Conservation (phyloP, 2,888 invertebrate species). For the Conomelus anceps region DNA sequence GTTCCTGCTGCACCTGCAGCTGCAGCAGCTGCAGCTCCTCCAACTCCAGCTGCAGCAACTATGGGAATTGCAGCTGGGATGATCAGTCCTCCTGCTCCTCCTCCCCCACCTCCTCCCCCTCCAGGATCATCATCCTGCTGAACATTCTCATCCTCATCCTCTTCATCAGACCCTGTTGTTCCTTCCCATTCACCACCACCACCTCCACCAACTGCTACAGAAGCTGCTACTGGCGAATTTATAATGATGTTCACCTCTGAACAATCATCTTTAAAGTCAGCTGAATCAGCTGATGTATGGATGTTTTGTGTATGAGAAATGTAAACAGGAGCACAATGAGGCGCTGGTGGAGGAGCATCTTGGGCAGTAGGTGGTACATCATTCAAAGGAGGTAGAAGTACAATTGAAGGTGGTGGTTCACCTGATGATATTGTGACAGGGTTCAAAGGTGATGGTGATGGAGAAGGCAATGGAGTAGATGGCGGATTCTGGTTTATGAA, state of each 20-base stretch:
- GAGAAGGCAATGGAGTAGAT: slow-evolving; percentile 10
- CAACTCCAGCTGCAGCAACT: not conserved
- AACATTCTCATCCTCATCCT: slow-evolving; percentile 3
- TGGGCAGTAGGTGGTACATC: slow-evolving; percentile 8
- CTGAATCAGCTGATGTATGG: slow-evolving; percentile 8
- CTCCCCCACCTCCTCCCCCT: not conserved
- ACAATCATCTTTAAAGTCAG: slow-evolving; percentile 4
- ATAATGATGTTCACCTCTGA: not conserved
- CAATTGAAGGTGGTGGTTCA: slow-evolving; percentile 27
- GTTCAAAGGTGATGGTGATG: slow-evolving; percentile 19
- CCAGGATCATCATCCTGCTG: not conserved
- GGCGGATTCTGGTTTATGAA: slow-evolving; percentile 14
- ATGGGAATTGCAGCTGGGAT: not conserved
- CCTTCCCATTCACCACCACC: slow-evolving; percentile 1
- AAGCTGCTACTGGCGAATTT: slow-evolving; percentile 28
- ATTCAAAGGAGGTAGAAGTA: slow-evolving; percentile 15
- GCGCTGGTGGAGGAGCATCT: not conserved
- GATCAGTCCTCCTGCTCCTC: not conserved
- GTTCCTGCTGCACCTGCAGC: slow-evolving; percentile 16
- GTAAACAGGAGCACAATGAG: not conserved
- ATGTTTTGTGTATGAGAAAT: not conserved
- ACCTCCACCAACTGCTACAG: slow-evolving; percentile 40
- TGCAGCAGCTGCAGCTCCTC: slow-evolving; percentile 15
- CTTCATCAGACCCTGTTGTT: not conserved
- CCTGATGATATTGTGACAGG: slow-evolving; percentile 23